Conservation (phyloP, 2,797 vertebrate species). For the Semotilus atromaculatus region DNA sequence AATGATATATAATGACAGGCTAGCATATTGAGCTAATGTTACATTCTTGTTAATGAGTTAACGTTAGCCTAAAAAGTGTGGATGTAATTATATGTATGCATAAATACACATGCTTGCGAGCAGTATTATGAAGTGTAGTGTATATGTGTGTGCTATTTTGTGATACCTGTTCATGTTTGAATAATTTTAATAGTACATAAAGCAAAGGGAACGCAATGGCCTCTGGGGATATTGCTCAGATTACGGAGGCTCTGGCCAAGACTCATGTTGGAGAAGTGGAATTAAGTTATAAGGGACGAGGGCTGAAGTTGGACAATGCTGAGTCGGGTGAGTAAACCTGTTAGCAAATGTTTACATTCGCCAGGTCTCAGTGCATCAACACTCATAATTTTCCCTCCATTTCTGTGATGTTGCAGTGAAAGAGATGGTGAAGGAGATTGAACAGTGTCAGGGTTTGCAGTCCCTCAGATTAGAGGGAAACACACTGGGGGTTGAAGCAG, state of each 20-base stretch:
- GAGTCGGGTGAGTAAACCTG: conserved; percentile 83
- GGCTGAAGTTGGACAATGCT: conserved; percentile 89
- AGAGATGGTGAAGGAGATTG: conserved; percentile 87
- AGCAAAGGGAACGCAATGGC: conserved; percentile 78
- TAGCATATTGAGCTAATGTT: not conserved
- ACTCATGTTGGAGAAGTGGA: conserved; percentile 91
- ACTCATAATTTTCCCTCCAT: not conserved
- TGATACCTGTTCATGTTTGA: not conserved
- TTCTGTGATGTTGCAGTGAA: conserved; percentile 76
- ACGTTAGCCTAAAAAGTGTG: not conserved
- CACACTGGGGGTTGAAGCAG: conserved; percentile 95
- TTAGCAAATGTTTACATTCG: not conserved
- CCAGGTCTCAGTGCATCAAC: not conserved
- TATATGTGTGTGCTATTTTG: not conserved
- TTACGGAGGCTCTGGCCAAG: conserved; percentile 89
- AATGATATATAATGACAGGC: not conserved
- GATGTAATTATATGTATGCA: not conserved
- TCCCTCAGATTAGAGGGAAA: conserved; percentile 92
- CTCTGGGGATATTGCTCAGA: conserved; percentile 87
- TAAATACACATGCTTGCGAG: not conserved
- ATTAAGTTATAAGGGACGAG: conserved; percentile 91
- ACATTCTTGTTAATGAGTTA: not conserved
- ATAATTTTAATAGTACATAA: not conserved
- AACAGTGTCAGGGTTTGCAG: conserved; percentile 84
- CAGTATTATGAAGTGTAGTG: not conserved